Conservation (phyloP, 2,888 invertebrate genomes). For the Athalia cordata region DNA sequence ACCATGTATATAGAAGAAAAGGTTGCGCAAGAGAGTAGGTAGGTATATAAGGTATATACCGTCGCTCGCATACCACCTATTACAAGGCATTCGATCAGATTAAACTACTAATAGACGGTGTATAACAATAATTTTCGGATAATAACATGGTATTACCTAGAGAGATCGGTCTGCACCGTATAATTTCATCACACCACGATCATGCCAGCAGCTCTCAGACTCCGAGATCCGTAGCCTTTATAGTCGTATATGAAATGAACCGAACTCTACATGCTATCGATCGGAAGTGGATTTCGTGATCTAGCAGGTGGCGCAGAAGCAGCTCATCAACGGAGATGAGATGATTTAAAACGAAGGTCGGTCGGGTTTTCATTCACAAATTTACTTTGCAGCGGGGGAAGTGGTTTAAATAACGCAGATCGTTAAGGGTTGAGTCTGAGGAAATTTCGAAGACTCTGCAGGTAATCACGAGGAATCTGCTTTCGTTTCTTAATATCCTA, state of each 20-base stretch:
- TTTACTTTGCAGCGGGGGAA: no score
- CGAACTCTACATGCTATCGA: no score
- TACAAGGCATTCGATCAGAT: conserved; percentile 65
- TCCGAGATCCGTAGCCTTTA: background rate
- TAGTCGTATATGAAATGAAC: background rate
- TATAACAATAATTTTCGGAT: conserved; percentile 67
- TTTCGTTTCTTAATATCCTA: conserved; percentile 15
- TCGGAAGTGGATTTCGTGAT: no score
- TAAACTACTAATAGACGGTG: conserved; percentile 55
- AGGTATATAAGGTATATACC: background rate
- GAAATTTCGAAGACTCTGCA: no score
- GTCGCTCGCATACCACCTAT: conserved; percentile 45
- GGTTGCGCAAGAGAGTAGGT: conserved; percentile 32
- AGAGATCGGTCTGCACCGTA: conserved; percentile 60
- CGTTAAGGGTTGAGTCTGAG: no score
- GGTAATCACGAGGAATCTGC: background rate
- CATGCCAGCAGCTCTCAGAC: conserved; percentile 13
- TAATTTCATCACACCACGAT: conserved; percentile 64
- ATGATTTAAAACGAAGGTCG: no score
- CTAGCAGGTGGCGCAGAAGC: no score
- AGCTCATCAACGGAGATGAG: no score
- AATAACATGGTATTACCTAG: conserved; percentile 66
- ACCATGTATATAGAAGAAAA: background rate
- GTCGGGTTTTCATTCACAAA: no score
- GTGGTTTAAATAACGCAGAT: no score